Evolutionary conservation across 2,797 vertebrate species (phyloP).

Genomic region (Oceanodroma leucorhoa): DNA sequence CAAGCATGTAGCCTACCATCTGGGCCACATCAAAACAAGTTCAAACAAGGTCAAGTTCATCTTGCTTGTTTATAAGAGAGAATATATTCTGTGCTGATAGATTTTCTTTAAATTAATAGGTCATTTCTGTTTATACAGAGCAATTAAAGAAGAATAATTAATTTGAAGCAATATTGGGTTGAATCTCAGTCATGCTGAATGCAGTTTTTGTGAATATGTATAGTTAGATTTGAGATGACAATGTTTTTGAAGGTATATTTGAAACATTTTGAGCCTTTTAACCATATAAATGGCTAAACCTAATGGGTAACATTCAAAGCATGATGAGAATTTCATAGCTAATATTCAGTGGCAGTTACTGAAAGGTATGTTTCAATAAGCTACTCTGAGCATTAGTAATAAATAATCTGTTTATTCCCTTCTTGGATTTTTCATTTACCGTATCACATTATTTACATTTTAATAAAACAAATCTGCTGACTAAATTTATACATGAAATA

Average conservation of each 20-base stretch:
- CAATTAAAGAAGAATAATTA: conserved; percentile 79
- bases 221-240: background rate
- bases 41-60: conserved; percentile 95
- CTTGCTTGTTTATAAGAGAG: conserved; percentile 78
- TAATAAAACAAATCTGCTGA: conserved; percentile 58
- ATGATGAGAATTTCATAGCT: conserved; percentile 39
- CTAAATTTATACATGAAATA: conserved; percentile 51
- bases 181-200: conserved; percentile 52
- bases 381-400: conserved; percentile 24
- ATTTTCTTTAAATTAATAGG: conserved; percentile 81
- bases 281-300: conserved; percentile 28
- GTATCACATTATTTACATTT: conserved; percentile 58
- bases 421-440: conserved; percentile 54
- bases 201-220: conserved; percentile 23
- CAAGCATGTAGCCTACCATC: conserved; percentile 97
- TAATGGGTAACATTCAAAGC: conserved; percentile 24
- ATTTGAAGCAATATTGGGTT: conserved; percentile 69
- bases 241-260: conserved; percentile 37
- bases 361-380: conserved; percentile 34
- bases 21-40: conserved; percentile 93
- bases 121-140: conserved; percentile 77
- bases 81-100: conserved; percentile 77
- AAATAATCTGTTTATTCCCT: conserved; percentile 57
- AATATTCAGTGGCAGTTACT: conserved; percentile 40
- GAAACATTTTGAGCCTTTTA: conserved; percentile 1